Percentiles rank a stretch among this genome's conserved stretches.
Conservation (phyloP, 2,113 vertebrate species). For the Chloebia gouldiae region DNA sequence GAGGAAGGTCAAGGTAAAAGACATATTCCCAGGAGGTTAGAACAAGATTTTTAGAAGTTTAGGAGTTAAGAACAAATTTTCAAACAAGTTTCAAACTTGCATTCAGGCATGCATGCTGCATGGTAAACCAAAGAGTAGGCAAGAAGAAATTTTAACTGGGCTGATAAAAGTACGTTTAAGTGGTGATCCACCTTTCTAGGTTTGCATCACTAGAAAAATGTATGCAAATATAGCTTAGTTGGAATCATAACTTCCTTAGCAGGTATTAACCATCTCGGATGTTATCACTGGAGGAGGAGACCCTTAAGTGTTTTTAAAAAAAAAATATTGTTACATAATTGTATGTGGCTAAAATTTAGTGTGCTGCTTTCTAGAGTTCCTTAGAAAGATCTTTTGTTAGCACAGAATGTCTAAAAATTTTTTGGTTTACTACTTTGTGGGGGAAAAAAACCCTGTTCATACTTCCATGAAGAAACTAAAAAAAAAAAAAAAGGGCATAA, state of each 20-base stretch:
- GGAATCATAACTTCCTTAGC: neutral
- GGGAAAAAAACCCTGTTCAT: accelerated
- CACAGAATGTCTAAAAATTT: neutral
- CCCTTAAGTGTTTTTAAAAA: neutral
- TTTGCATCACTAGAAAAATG: neutral
- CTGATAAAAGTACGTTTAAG: neutral
- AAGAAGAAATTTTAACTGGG: neutral
- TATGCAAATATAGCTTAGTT: neutral
- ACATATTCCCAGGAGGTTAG: neutral
- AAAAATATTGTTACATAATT: neutral
- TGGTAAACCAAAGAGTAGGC: neutral
- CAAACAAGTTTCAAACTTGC: neutral
- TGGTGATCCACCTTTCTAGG: neutral
- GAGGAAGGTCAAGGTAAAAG: neutral
- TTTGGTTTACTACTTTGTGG: neutral
- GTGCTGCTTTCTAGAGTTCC: neutral
- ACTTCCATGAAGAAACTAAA: neutral
- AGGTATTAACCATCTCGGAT: neutral
- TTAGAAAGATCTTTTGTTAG: neutral
- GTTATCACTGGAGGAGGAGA: neutral
- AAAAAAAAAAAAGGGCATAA: neutral
- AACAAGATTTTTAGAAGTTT: neutral
- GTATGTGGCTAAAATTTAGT: neutral
- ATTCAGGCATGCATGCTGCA: neutral
- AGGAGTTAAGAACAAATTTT: neutral